phyloP scores from a whole-genome alignment of 2,113 vertebrate species.

The Rhagologus leucostigma region DNA sequence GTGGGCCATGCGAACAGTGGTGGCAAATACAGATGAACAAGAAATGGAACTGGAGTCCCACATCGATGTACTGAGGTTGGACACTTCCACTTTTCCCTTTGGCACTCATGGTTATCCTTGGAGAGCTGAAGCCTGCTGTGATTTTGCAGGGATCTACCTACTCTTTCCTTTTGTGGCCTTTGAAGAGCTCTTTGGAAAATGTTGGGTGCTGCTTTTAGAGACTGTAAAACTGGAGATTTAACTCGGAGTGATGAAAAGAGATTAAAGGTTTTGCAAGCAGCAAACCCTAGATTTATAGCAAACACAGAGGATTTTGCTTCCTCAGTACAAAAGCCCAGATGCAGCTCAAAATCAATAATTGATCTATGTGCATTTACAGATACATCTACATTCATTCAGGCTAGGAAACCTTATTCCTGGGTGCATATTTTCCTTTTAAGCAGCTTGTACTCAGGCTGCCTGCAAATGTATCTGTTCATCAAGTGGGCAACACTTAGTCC shows the following conservation, averaged over 20 bases:
- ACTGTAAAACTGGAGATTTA: neutral
- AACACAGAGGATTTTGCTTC: neutral
- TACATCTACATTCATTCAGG: neutral
- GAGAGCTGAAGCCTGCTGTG: neutral
- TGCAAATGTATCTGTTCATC: neutral
- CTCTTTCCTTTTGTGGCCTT: neutral
- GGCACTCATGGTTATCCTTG: neutral
- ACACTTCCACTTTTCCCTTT: neutral
- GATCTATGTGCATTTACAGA: neutral
- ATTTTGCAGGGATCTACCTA: neutral
- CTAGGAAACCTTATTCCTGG: neutral
- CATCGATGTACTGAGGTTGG: neutral
- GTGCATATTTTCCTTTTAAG: neutral
- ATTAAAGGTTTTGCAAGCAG: neutral
- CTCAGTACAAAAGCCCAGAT: neutral
- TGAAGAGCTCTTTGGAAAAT: neutral
- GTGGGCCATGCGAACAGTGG: neutral
- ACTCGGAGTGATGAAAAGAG: neutral
- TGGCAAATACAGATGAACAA: neutral
- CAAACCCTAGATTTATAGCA: neutral
- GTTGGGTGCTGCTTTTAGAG: neutral
- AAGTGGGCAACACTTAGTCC: neutral
- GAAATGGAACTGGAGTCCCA: neutral
- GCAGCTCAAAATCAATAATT: conserved; percentile 21
- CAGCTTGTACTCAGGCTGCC: neutral